Base-by-base conservation (phyloP, 2,797 vertebrate genomes). In the Oreochromis grahami region DNA sequence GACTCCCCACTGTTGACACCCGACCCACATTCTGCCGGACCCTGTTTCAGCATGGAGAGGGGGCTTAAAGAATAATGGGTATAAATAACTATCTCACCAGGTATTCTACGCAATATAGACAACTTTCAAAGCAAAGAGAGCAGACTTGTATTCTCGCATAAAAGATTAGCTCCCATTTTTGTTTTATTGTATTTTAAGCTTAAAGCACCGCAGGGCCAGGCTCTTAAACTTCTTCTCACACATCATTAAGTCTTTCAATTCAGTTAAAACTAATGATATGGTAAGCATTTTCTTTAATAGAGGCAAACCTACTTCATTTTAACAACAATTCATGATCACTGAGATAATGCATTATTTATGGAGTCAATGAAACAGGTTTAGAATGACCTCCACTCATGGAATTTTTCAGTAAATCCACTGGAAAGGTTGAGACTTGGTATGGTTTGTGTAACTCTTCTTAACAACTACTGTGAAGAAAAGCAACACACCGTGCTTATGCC, bases 21-120 rank as follows among this genome's bases (percentile, higher is more conserved):
- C 83, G 91, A 92, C 90, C 89, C 92, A 91, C 93, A 95, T 95
- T 96, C 94, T 94, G 87, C 87, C 86, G 86, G 91, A 90, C 78
- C 91, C 88, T 78, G 80, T 84, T 93, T 91, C 89, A 95, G 81
- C 60, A 88, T 84, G 79, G 88, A 86, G 86, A 86, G 85, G 88
- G 81, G 82, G 68, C 85, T 86, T 82, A 83, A 88, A 93, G 88
- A 92, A 93, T 87, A 93, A 86, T 41, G 5, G 86, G 87, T 93
- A 93, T 91, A 94, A 95, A 95, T 93, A 94, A 91, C 89, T 85
- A 65, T 91, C 92, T 93, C 88, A 88, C 91, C 93, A 95, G 94
- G 93, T 95, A 95, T 87, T 81, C 93, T 81, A 74, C 83, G 82
- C 65, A 93, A 91, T 78, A 77, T 10, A 60, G 81, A 86, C 89